Evolutionary conservation across 2,797 vertebrate species (phyloP).

Genomic region (Echeneis naucrates): DNA sequence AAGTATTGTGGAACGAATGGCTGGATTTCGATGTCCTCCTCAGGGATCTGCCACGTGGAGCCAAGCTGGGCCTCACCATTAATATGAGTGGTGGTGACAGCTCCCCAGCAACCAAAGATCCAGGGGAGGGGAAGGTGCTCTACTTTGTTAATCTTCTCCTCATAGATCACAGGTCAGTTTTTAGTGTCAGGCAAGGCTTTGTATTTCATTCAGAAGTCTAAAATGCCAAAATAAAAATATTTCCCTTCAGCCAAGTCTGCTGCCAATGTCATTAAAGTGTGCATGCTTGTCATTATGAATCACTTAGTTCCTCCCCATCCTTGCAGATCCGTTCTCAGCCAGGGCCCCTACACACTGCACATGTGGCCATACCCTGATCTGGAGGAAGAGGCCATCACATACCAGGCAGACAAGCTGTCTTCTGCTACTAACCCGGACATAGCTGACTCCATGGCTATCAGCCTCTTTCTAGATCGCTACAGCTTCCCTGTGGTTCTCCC

Average conservation of each 20-base stretch:
- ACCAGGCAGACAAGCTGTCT: conserved; percentile 84
- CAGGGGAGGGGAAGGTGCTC: conserved; percentile 75
- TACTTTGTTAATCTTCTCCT: conserved; percentile 87
- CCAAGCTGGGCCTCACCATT: conserved; percentile 83
- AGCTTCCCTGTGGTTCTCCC: conserved; percentile 86
- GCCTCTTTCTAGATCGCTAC: conserved; percentile 83
- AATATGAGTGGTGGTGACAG: conserved; percentile 63
- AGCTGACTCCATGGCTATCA: conserved; percentile 83
- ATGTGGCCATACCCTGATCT: conserved; percentile 83
- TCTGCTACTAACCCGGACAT: conserved; percentile 84
- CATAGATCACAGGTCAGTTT: conserved; percentile 84
- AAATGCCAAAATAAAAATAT: neutral
- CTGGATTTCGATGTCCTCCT: conserved; percentile 83
- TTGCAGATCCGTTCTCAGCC: conserved; percentile 80
- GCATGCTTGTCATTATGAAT: neutral
- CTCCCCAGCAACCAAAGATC: conserved; percentile 53
- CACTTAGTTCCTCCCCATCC: neutral
- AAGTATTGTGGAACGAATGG: conserved; percentile 88
- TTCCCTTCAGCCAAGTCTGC: too few relatives aligned
- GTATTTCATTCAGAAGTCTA: neutral
- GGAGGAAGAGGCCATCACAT: conserved; percentile 81
- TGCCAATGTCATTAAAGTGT: neutral
- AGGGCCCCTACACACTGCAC: conserved; percentile 82
- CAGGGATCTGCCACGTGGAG: conserved; percentile 82
- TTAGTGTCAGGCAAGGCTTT: neutral